A percentile compares a stretch with the other conserved stretches of the same genome.
These are phyloP conservation scores for Acestrorhynchus altus DNA, from an alignment of 2,797 vertebrate genomes.

Conservation along the genomic window DNA sequence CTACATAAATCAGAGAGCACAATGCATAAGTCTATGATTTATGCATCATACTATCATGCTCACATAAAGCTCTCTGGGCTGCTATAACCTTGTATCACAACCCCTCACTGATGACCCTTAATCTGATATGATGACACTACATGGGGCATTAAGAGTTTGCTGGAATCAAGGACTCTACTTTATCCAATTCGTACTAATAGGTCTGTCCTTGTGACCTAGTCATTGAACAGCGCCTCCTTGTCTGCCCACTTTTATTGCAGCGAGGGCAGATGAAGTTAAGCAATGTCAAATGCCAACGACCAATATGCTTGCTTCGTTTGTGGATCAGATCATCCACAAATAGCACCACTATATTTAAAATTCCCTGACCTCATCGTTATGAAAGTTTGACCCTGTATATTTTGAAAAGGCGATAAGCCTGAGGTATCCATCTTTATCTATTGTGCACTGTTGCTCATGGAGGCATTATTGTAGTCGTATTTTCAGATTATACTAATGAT, in stretches of 20 bases:
- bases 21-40: background rate
- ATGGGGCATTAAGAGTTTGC: conserved; percentile 22
- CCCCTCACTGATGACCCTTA: conserved; percentile 50
- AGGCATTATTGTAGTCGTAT: background rate
- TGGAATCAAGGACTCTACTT: conserved; percentile 49
- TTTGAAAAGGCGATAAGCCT: background rate
- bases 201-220: conserved; percentile 27
- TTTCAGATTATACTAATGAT: background rate
- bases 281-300: conserved; percentile 34
- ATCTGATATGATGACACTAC: conserved; percentile 52
- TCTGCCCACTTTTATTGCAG: conserved; percentile 48
- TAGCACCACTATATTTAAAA: background rate
- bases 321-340: conserved; percentile 5
- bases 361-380: background rate
- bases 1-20: background rate
- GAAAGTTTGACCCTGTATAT: background rate
- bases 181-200: conserved; percentile 54
- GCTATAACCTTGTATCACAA: conserved; percentile 39
- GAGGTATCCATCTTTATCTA: background rate
- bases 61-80: background rate
- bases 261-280: conserved; percentile 37
- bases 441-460: background rate
- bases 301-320: background rate
- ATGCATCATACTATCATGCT: conserved; percentile 6
- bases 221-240: conserved; percentile 40